Conservation (phyloP, 2,797 vertebrate genomes). For the Sphaeramia orbicularis region DNA sequence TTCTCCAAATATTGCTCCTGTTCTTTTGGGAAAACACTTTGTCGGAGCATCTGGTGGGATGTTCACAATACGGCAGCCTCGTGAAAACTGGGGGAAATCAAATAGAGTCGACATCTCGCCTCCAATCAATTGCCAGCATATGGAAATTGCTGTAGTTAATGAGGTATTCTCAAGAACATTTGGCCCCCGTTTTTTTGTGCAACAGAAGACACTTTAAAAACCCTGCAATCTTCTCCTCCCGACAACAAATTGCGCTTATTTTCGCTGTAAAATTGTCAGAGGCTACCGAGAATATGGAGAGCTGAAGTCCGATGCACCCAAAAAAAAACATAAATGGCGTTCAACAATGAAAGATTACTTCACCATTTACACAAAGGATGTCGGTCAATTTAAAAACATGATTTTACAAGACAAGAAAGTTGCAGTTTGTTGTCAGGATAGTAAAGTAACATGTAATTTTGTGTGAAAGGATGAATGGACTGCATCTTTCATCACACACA, state of each 20-base stretch:
- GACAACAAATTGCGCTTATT: slow-evolving; percentile 8
- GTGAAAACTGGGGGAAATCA: slow-evolving; percentile 49
- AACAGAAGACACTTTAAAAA: slow-evolving; percentile 35
- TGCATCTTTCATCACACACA: too few species aligned
- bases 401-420: too few species aligned
- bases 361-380: too few species aligned
- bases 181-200: slow-evolving; percentile 8
- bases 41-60: slow-evolving; percentile 51
- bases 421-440: too few species aligned
- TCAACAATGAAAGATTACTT: too few species aligned
- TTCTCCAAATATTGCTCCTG: slow-evolving; percentile 52
- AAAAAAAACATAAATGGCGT: too few species aligned
- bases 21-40: slow-evolving; percentile 51
- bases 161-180: slow-evolving; percentile 41
- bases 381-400: too few species aligned
- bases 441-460: too few species aligned
- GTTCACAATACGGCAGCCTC: slow-evolving; percentile 37
- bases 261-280: too few species aligned
- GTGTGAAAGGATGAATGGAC: too few species aligned
- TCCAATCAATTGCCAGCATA: slow-evolving; percentile 52
- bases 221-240: slow-evolving; percentile 6
- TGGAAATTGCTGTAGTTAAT: slow-evolving; percentile 46
- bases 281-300: too few species aligned
- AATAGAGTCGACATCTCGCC: slow-evolving; percentile 40
- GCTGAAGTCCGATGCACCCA: too few species aligned